A percentile compares a stretch with the other conserved stretches of the same genome.
phyloP scores from a whole-genome alignment of 2,113 vertebrate species.

The Semicossyphus pulcher region DNA sequence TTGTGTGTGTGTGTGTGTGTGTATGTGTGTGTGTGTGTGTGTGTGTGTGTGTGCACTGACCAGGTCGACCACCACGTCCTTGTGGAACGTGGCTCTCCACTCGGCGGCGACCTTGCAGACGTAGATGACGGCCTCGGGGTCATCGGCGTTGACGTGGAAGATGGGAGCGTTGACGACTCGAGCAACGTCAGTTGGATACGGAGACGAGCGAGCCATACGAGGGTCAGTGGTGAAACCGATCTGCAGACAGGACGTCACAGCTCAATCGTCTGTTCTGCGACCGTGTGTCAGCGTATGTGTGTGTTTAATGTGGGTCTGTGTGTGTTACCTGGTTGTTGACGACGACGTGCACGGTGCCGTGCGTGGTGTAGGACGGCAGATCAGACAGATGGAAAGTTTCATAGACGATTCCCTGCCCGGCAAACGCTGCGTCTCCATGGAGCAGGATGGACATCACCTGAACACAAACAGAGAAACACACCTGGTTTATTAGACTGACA shows the following conservation, averaged over 20 bases:
- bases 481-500: too few relatives aligned
- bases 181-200: constrained; percentile 94
- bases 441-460: constrained; percentile 98
- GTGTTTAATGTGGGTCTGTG: not conserved
- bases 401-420: constrained; percentile 96
- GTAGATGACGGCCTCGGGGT: constrained; percentile 95
- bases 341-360: constrained; percentile 96
- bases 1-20: too few relatives aligned
- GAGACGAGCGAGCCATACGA: constrained; percentile 95
- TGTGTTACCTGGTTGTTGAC: constrained; percentile 95
- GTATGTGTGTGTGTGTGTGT: too few relatives aligned
- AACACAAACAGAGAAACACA: not conserved
- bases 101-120: constrained; percentile 97
- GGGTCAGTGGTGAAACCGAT: constrained; percentile 99
- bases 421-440: constrained; percentile 96
- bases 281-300: not conserved
- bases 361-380: constrained; percentile 95
- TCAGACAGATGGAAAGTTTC: constrained; percentile 97
- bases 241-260: constrained; percentile 62
- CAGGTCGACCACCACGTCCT: constrained; percentile 98
- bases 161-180: constrained; percentile 97
- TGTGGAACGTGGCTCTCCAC: constrained; percentile 97
- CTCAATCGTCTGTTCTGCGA: accelerated
- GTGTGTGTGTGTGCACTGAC: constrained; percentile 79
- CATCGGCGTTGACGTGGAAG: constrained; percentile 97